Percentiles rank a stretch among this genome's conserved stretches.
Conservation (phyloP, 1,140 invertebrate genomes). For the Ceratosolen fusciceps region DNA sequence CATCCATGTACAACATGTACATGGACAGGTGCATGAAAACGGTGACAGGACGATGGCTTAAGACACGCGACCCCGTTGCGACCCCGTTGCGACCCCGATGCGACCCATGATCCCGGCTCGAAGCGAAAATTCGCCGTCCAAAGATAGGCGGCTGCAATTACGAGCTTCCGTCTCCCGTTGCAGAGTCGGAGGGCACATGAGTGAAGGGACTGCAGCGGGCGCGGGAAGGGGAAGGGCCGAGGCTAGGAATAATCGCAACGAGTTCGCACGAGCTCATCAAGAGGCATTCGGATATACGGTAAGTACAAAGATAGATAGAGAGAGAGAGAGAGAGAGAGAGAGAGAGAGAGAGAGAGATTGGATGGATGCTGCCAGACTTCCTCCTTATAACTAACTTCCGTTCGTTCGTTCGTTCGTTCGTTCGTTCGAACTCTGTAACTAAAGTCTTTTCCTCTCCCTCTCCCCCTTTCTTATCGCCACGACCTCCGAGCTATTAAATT, state of each 20-base stretch:
- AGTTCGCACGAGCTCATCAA: background rate
- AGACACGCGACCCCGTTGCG: background rate
- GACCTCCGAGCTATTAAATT: background rate
- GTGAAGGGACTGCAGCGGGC: background rate
- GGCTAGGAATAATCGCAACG: background rate
- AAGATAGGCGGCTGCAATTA: conserved; percentile 52
- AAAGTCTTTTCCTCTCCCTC: conserved; percentile 10
- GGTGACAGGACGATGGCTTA: background rate
- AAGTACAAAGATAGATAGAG: background rate
- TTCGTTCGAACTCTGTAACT: conserved; percentile 26
- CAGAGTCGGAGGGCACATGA: conserved; percentile 32
- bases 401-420: conserved; percentile 36
- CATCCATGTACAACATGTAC: too few species aligned
- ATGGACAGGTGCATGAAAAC: background rate
- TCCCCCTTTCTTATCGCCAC: conserved; percentile 12
- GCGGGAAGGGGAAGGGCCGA: background rate
- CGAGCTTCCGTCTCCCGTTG: conserved; percentile 49
- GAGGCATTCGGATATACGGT: background rate
- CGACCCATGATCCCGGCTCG: background rate
- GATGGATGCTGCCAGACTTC: conserved; percentile 40
- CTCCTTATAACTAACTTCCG: conserved; percentile 56
- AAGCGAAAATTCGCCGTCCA: conserved; percentile 24
- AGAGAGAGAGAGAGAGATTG: background rate
- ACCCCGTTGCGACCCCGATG: background rate
- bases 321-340: background rate